These are phyloP conservation scores for Laticauda colubrina DNA, from an alignment of 2,113 vertebrate species.

Conservation along the genomic window DNA sequence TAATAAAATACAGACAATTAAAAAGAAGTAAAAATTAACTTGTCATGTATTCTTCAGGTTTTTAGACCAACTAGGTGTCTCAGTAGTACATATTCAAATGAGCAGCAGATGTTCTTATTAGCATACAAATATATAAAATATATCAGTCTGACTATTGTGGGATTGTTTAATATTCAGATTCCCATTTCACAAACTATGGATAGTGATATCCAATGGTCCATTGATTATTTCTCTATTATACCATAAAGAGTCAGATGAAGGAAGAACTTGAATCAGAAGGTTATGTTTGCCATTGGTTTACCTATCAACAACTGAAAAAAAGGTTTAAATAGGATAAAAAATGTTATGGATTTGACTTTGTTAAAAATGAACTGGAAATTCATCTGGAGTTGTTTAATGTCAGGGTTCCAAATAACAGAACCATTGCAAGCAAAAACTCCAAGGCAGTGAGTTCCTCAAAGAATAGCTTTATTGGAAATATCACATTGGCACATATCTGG, in stretches of 20 bases:
- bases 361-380: too few relatives aligned
- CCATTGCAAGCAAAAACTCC: too few relatives aligned
- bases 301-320: too few relatives aligned
- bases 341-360: too few relatives aligned
- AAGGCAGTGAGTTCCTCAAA: too few relatives aligned
- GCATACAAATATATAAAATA: not conserved
- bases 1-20: not conserved
- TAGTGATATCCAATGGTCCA: not conserved
- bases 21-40: not conserved
- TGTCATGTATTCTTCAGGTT: not conserved
- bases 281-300: too few relatives aligned
- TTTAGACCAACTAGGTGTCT: not conserved
- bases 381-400: too few relatives aligned
- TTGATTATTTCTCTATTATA: not conserved
- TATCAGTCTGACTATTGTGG: not conserved
- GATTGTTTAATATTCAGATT: not conserved
- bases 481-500: too few relatives aligned
- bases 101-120: not conserved
- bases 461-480: too few relatives aligned
- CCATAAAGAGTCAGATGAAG: not conserved
- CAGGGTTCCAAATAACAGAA: too few relatives aligned
- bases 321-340: too few relatives aligned
- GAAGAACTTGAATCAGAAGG: too few relatives aligned
- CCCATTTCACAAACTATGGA: not conserved
- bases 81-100: not conserved